A percentile compares a stretch with the other conserved stretches of the same genome.
phyloP scores from a whole-genome alignment of 2,113 vertebrate species.

The Pantherophis guttatus region DNA sequence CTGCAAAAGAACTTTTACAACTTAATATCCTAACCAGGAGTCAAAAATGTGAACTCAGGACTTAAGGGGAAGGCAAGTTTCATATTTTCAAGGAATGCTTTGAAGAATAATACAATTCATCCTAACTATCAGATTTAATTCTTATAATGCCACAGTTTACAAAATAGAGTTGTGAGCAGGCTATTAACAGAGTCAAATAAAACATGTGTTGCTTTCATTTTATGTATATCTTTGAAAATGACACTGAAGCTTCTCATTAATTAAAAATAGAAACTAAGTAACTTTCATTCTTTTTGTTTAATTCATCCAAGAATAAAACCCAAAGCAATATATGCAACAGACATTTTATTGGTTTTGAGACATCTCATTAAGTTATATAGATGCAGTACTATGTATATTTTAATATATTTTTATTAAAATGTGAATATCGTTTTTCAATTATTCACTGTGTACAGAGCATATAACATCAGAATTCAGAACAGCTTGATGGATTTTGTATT shows the following conservation, averaged over 20 bases:
- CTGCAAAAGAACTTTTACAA: neutral
- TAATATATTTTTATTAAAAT: too few species aligned
- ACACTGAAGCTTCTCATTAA: neutral
- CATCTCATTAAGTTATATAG: neutral
- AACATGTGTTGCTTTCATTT: neutral
- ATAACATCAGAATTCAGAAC: neutral
- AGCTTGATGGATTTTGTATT: neutral
- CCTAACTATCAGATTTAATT: neutral
- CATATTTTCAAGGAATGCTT: neutral
- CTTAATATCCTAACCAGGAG: neutral
- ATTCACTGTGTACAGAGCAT: neutral
- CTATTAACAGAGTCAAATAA: neutral
- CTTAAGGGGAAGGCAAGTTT: neutral
- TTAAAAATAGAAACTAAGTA: neutral
- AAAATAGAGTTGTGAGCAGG: neutral
- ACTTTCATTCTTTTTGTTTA: neutral
- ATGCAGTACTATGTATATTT: rapidly evolving
- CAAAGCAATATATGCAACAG: neutral
- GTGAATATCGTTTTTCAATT: neutral
- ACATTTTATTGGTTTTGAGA: neutral
- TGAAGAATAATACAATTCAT: neutral
- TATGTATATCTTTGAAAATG: neutral
- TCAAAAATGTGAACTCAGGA: neutral
- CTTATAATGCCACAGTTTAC: neutral
- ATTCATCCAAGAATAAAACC: neutral